A percentile compares a stretch with the other conserved stretches of the same genome.
Conservation (phyloP, 2,888 invertebrate species). For the Lithodes maja region DNA sequence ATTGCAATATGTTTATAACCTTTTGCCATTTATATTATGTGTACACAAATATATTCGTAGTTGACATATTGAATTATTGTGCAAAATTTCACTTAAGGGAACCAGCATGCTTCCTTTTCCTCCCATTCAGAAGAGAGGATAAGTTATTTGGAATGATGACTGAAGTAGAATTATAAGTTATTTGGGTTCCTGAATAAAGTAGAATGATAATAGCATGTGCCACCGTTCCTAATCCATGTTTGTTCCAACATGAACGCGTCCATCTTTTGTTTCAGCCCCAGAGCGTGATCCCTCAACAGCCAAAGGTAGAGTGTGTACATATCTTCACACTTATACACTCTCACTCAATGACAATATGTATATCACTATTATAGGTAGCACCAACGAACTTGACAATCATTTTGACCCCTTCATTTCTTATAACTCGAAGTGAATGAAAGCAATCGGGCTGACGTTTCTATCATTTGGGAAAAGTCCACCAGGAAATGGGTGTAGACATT, state of each 20-base stretch:
- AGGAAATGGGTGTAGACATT: too few species aligned
- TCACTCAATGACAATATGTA: background rate
- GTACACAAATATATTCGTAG: background rate
- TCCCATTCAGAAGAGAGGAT: background rate
- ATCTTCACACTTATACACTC: background rate
- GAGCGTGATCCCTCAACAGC: conserved; percentile 56
- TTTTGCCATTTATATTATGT: background rate
- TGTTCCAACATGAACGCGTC: conserved; percentile 35
- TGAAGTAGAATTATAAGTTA: too few species aligned
- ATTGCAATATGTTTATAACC: too few species aligned
- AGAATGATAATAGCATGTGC: background rate
- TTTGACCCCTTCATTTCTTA: too few species aligned
- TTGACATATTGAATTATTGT: background rate
- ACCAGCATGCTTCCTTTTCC: background rate
- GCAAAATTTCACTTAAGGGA: background rate
- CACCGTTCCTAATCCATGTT: background rate
- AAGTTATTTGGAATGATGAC: too few species aligned
- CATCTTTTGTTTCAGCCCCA: conserved; percentile 57
- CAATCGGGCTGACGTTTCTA: too few species aligned
- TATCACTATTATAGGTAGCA: too few species aligned
- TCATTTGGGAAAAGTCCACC: too few species aligned
- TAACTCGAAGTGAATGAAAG: too few species aligned
- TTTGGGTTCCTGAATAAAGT: too few species aligned
- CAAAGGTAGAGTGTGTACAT: conserved; percentile 53
- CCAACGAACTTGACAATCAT: too few species aligned